Base-by-base conservation (phyloP, 2,888 invertebrate species). In the Heliconius aoede region DNA sequence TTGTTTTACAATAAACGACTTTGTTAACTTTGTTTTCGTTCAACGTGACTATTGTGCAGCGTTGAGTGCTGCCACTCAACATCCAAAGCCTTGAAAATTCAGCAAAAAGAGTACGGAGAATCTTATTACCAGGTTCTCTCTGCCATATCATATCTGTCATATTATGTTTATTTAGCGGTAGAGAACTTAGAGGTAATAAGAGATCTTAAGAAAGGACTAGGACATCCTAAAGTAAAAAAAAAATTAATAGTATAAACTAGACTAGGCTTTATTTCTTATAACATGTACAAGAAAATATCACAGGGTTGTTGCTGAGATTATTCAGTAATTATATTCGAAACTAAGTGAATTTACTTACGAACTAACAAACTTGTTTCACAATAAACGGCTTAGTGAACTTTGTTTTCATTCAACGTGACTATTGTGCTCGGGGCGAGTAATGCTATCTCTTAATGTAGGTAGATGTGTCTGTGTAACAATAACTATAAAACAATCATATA, bases 1-100 rank as follows among this genome's bases (percentile, higher is more conserved):
- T 91, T 91, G 90, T 91, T 91, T 85, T 86, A 87, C 89, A 87
- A 87, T 89, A 89, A 91, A 89, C 87, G 86, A 85, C 89, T 91
- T 89, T 88, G 81, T 82, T 84, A 89, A 91, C 88, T 89, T 91
- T 86, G 87, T 85, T 88, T 85, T 89, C 82, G 84, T 85, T 84
- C 83, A 88, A 88, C 86, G 85, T 85, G 83, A 85, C 83, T 84
- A 81, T 82, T 79, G 79, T 81, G n/a, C n/a, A n/a, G n/a, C n/a
- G n/a, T n/a, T n/a, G n/a, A n/a, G n/a, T n/a, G n/a, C n/a, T n/a
- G n/a, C n/a, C n/a, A n/a, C n/a, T n/a, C n/a, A n/a, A n/a, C n/a
- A n/a, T n/a, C n/a, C n/a, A n/a, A n/a, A n/a, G n/a, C n/a, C n/a
- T n/a, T n/a, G n/a, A n/a, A n/a, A n/a, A n/a, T n/a, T n/a, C n/a